A percentile compares a stretch with the other conserved stretches of the same genome.
These are phyloP conservation scores for Siniperca obscura DNA, from an alignment of 2,797 vertebrate genomes.

Conservation along the genomic window DNA sequence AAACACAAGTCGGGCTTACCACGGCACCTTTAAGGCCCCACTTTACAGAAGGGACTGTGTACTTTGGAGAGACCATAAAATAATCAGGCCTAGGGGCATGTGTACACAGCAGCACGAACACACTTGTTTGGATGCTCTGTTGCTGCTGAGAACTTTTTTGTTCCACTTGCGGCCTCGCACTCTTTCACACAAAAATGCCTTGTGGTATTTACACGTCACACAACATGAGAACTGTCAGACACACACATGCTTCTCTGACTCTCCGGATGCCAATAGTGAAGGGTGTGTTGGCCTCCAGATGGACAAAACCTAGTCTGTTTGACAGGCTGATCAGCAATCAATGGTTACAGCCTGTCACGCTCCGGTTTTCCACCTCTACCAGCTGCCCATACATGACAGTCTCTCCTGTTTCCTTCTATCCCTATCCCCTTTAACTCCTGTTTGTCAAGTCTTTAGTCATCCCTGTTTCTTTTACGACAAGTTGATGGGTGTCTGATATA, in stretches of 20 bases:
- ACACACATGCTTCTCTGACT: slow-evolving; percentile 34
- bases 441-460: slow-evolving; percentile 68
- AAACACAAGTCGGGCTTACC: slow-evolving; percentile 39
- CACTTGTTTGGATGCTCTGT: slow-evolving; percentile 43
- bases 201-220: slow-evolving; percentile 62
- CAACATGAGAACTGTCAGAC: slow-evolving; percentile 17
- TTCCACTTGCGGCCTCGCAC: background rate
- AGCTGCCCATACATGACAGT: slow-evolving; percentile 76
- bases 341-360: slow-evolving; percentile 57
- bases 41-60: slow-evolving; percentile 68
- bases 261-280: slow-evolving; percentile 34
- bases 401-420: slow-evolving; percentile 37
- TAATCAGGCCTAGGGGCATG: slow-evolving; percentile 33
- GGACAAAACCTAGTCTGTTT: slow-evolving; percentile 63
- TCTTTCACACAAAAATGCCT: slow-evolving; percentile 12
- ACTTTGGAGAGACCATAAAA: slow-evolving; percentile 65
- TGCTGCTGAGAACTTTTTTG: slow-evolving; percentile 35
- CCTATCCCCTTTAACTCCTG: slow-evolving; percentile 44
- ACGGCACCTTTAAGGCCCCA: slow-evolving; percentile 59
- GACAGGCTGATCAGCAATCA: slow-evolving; percentile 66
- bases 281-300: slow-evolving; percentile 57
- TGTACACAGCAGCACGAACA: slow-evolving; percentile 47
- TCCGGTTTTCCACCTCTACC: slow-evolving; percentile 62
- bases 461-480: slow-evolving; percentile 34
- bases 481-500: slow-evolving; percentile 44